Evolutionary conservation across 2,888 invertebrate genomes (phyloP).

Genomic region (Autographa pulchrina): DNA sequence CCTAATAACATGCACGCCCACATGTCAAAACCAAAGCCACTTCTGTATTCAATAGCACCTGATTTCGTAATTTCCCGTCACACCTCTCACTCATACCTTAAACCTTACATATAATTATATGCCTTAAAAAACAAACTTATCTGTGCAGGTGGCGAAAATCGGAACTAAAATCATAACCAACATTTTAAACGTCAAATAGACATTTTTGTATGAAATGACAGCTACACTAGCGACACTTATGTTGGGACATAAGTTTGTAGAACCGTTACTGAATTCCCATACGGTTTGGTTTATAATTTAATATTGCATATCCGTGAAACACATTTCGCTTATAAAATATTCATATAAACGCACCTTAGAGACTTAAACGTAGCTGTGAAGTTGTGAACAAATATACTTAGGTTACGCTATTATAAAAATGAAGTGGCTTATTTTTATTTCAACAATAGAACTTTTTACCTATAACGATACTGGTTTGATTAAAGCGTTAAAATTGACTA

Average conservation of each 20-base stretch:
- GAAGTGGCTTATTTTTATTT: too few relatives aligned
- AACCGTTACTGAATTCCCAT: neutral
- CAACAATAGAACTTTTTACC: too few relatives aligned
- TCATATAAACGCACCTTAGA: slow-evolving; percentile 56
- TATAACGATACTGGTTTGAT: too few relatives aligned
- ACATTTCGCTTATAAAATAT: slow-evolving; percentile 72
- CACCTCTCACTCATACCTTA: slow-evolving; percentile 16
- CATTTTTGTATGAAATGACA: neutral
- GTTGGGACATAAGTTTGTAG: neutral
- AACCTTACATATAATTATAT: neutral
- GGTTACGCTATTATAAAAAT: slow-evolving; percentile 18
- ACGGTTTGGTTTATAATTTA: slow-evolving; percentile 25
- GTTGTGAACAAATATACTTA: slow-evolving; percentile 17
- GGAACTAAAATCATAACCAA: neutral
- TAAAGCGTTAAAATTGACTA: too few relatives aligned
- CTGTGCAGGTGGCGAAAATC: neutral
- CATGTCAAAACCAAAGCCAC: slow-evolving; percentile 11
- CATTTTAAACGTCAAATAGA: neutral
- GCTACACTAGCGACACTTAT: neutral
- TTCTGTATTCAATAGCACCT: slow-evolving; percentile 2
- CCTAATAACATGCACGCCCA: slow-evolving; percentile 18
- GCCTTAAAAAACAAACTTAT: neutral
- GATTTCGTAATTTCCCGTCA: slow-evolving; percentile 44
- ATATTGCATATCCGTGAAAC: slow-evolving; percentile 49
- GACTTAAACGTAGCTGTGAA: slow-evolving; percentile 17